phyloP scores from a whole-genome alignment of 2,797 vertebrate genomes.

The Aulostomus chinensis region DNA sequence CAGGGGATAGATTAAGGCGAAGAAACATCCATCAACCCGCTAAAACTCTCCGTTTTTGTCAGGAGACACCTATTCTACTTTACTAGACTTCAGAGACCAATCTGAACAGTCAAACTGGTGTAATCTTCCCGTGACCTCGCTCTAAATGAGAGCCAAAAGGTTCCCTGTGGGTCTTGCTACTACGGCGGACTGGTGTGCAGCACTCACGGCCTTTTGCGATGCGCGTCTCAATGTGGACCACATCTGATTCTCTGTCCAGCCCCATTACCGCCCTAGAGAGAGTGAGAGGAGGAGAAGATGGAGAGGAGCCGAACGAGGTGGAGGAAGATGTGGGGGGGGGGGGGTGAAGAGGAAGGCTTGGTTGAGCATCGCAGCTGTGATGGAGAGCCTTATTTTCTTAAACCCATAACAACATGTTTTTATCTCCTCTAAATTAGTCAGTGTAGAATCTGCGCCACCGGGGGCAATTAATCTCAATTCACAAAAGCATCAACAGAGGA shows the following conservation, averaged over 20 bases:
- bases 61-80: constrained; percentile 67
- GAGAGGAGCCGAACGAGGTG: constrained; percentile 20
- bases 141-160: constrained; percentile 72
- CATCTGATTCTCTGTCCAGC: constrained; percentile 93
- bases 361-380: constrained; percentile 25
- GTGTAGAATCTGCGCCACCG: constrained; percentile 19
- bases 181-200: constrained; percentile 37
- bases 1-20: constrained; percentile 64
- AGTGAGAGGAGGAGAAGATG: constrained; percentile 31
- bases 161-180: constrained; percentile 59
- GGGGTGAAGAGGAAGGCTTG: constrained; percentile 24
- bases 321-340: constrained; percentile 16
- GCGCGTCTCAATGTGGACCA: constrained; percentile 94
- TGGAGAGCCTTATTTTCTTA: constrained; percentile 38
- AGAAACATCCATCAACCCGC: constrained; percentile 68
- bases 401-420: constrained; percentile 34
- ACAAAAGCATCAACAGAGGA: constrained; percentile 33
- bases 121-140: constrained; percentile 73
- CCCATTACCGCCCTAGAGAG: constrained; percentile 88
- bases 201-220: constrained; percentile 91
- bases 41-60: constrained; percentile 67
- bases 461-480: constrained; percentile 62
- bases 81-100: constrained; percentile 70
- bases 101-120: constrained; percentile 60
- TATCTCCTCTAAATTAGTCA: constrained; percentile 42